These are phyloP conservation scores for Vulpes vulpes DNA, from an alignment of 2,113 vertebrate genomes.

Conservation along the genomic window DNA sequence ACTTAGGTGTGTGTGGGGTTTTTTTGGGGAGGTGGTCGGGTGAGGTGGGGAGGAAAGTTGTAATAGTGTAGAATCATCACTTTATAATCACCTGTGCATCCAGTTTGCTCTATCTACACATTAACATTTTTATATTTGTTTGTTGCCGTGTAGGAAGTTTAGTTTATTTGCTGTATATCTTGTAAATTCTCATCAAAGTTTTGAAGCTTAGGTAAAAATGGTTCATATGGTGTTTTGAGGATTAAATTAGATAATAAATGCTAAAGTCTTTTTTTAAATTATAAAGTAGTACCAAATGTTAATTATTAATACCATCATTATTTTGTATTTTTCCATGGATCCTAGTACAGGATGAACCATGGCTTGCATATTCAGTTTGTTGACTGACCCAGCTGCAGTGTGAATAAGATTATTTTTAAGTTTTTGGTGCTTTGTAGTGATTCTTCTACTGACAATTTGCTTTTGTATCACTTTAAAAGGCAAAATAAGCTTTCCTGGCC, in stretches of 20 bases:
- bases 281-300: not conserved
- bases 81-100: not conserved
- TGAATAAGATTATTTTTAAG: constrained; percentile 2
- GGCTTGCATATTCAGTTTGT: not conserved
- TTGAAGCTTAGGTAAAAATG: not conserved
- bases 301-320: not conserved
- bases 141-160: constrained; percentile 11
- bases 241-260: constrained; percentile 43
- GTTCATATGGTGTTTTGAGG: constrained; percentile 7
- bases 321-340: constrained; percentile 25
- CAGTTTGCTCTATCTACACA: not conserved
- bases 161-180: not conserved
- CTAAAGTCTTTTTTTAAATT: constrained; percentile 21
- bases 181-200: constrained; percentile 15
- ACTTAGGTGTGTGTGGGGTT: not conserved
- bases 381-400: not conserved
- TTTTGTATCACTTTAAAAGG: not conserved
- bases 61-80: not conserved
- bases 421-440: not conserved
- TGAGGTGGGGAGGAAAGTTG: not conserved
- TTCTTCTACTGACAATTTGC: not conserved
- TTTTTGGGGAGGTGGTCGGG: not conserved
- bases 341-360: not conserved
- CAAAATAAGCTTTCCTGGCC: not conserved
- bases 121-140: not conserved